These are phyloP conservation scores for Tenrec ecaudatus DNA, from an alignment of 2,113 vertebrate species.

Conservation along the genomic window DNA sequence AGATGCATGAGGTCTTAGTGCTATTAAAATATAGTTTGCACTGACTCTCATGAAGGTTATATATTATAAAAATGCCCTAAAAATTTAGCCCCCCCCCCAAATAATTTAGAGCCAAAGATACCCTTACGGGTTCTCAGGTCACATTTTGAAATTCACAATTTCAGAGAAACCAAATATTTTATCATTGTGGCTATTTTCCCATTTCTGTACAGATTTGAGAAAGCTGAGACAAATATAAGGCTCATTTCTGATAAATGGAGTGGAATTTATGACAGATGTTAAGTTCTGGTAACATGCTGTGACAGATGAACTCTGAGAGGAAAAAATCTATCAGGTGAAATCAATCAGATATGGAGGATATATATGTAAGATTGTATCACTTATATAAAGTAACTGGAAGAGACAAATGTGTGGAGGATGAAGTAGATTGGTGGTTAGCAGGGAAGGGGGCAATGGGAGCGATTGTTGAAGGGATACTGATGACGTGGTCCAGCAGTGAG, in stretches of 20 bases:
- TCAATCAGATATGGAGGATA: neutral
- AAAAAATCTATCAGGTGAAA: neutral
- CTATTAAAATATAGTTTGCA: slow-evolving; percentile 7
- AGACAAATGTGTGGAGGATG: neutral
- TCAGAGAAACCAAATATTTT: slow-evolving; percentile 12
- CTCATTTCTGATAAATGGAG: neutral
- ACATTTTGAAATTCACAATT: neutral
- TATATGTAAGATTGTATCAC: neutral
- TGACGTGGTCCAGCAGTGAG: neutral
- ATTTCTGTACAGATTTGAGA: slow-evolving; percentile 8
- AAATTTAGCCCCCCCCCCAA: no score
- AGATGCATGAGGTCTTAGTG: neutral
- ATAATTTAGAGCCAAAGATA: neutral
- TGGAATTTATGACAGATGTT: neutral
- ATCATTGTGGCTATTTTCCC: neutral
- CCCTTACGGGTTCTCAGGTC: neutral
- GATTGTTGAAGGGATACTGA: neutral
- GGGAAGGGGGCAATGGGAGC: no score
- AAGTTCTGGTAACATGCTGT: neutral
- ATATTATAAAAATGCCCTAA: no score
- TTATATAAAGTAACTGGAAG: neutral
- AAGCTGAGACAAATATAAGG: neutral
- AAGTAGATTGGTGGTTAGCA: neutral
- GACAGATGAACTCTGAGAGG: neutral
- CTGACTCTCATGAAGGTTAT: neutral